These are phyloP conservation scores for Stratiolaelaps scimitus DNA, from an alignment of 1,140 invertebrate species.

Conservation along the genomic window DNA sequence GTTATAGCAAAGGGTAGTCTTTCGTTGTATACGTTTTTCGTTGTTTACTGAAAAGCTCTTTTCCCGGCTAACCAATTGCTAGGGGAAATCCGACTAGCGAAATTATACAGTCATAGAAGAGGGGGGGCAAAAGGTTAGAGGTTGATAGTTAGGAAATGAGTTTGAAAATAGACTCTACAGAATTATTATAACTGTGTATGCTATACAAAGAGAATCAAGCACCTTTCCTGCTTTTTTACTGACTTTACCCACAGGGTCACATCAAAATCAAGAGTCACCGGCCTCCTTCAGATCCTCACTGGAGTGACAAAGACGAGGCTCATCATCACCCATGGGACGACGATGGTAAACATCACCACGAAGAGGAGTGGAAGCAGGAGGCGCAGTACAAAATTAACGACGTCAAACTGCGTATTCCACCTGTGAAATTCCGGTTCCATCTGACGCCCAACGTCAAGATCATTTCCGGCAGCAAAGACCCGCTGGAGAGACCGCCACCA, in stretches of 20 bases:
- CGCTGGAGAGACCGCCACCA: constrained; percentile 17
- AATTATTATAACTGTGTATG: too few species aligned
- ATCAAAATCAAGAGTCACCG: constrained; percentile 27
- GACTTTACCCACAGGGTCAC: constrained; percentile 1
- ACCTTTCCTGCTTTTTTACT: background rate
- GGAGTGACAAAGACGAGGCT: constrained; percentile 11
- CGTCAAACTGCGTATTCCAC: constrained; percentile 11
- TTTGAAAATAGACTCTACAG: too few species aligned
- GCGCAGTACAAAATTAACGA: constrained; percentile 28
- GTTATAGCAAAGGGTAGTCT: too few species aligned
- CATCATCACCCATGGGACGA: constrained; percentile 5
- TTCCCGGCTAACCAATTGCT: too few species aligned
- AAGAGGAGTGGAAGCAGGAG: constrained; percentile 16
- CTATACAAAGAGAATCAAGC: too few species aligned
- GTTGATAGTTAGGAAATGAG: too few species aligned
- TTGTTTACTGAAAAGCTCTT: too few species aligned
- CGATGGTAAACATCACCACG: constrained; percentile 6
- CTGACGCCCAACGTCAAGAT: constrained; percentile 8
- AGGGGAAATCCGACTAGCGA: too few species aligned
- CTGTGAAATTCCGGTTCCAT: constrained; percentile 18
- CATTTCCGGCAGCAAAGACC: constrained; percentile 21
- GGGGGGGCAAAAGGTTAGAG: too few species aligned
- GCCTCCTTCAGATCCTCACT: constrained; percentile 8
- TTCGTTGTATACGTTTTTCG: too few species aligned
- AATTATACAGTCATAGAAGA: too few species aligned